A percentile compares a stretch with the other conserved stretches of the same genome.
These are phyloP conservation scores for Acanthopleura granulata DNA, from an alignment of 2,888 invertebrate species.

Conservation along the genomic window DNA sequence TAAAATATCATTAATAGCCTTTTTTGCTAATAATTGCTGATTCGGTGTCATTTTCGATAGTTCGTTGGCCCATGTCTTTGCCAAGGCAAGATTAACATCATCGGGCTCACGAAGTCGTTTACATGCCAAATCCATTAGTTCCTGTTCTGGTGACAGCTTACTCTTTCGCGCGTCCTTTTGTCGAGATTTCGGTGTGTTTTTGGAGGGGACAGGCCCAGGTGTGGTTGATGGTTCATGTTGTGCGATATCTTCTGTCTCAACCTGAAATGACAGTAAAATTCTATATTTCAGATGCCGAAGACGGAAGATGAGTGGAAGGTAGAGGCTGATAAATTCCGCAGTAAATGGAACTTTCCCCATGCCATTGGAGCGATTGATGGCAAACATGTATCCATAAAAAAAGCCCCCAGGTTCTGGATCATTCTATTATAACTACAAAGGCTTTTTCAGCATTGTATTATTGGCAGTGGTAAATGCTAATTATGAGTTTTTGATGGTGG, in stretches of 20 bases:
- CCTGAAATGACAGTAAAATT: background rate
- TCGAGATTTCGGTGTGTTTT: background rate
- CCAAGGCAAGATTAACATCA: constrained; percentile 18
- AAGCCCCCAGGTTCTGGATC: constrained; percentile 23
- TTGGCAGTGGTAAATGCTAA: constrained; percentile 27
- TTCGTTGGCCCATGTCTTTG: constrained; percentile 24
- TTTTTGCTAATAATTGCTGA: constrained; percentile 27
- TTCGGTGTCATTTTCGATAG: constrained; percentile 23
- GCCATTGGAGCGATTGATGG: constrained; percentile 25
- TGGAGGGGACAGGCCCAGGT: background rate
- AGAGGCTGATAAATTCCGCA: background rate
- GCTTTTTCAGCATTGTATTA: constrained; percentile 26
- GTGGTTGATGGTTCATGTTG: background rate
- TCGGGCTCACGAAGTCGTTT: constrained; percentile 18
- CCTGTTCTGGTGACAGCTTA: background rate
- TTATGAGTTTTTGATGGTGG: constrained; percentile 27
- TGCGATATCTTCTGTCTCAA: background rate
- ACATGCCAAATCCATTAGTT: constrained; percentile 22
- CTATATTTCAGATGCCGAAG: constrained; percentile 11
- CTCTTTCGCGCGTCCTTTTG: too few species aligned
- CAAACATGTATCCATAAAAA: constrained; percentile 22
- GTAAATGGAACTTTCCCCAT: constrained; percentile 26
- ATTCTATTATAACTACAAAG: constrained; percentile 24
- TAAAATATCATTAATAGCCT: constrained; percentile 27
- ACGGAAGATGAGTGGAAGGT: constrained; percentile 13